Evolutionary conservation across 1,140 invertebrate genomes (phyloP).

Genomic region (Zaprionus camerounensis): DNA sequence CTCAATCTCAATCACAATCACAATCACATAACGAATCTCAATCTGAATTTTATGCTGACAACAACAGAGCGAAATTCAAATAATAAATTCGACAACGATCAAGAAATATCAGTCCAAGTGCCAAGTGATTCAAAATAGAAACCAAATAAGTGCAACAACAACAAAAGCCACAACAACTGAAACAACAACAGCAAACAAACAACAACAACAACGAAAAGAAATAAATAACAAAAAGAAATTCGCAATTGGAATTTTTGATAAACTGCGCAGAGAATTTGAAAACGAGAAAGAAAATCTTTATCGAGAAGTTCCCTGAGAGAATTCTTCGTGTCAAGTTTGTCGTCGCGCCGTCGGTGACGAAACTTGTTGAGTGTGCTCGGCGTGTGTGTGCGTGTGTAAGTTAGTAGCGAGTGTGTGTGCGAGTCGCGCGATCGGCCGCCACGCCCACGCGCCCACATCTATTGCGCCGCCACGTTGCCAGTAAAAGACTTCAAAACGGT

Average conservation of each 20-base stretch:
- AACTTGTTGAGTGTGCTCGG: conserved; percentile 20
- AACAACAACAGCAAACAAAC: conserved; percentile 2
- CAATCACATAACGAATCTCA: conserved; percentile 22
- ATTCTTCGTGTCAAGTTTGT: conserved; percentile 13
- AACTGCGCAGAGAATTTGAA: conserved; percentile 32
- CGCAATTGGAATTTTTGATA: conserved; percentile 9
- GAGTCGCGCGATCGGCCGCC: conserved; percentile 21
- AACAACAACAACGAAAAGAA: not conserved
- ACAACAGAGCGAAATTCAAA: conserved; percentile 13
- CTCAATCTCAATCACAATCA: not conserved
- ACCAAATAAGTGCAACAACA: conserved; percentile 29
- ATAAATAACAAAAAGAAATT: not conserved
- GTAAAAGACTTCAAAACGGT: conserved; percentile 84
- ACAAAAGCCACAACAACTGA: conserved; percentile 6
- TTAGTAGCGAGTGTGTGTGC: conserved; percentile 15
- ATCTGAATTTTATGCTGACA: conserved; percentile 17
- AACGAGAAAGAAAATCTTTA: conserved; percentile 7
- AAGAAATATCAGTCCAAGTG: conserved; percentile 49
- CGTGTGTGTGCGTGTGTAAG: conserved; percentile 2
- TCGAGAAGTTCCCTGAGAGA: not conserved
- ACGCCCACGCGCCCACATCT: conserved; percentile 48
- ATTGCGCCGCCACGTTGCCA: conserved; percentile 69
- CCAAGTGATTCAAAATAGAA: conserved; percentile 53
- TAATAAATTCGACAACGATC: conserved; percentile 14
- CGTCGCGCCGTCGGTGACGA: conserved; percentile 48